Base-by-base conservation (phyloP, 1,140 invertebrate genomes). In the Heterodera carotae region DNA sequence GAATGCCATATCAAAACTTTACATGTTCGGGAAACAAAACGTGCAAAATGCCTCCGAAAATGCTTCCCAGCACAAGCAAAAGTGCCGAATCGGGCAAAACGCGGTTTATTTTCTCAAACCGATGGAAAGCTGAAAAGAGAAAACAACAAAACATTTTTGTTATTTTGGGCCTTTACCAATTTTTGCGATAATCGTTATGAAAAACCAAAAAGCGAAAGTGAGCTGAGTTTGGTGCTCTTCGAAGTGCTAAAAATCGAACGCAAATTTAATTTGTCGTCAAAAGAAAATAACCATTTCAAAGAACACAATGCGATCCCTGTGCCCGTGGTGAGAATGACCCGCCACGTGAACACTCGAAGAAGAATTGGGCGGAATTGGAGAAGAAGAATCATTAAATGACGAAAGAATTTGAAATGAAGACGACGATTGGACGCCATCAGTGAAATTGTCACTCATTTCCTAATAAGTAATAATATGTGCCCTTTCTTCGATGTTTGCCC, bases 41-140 rank as follows among this genome's bases (percentile, higher is more conserved):
- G 60, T 84, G 79, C 31, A 84, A 62, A 59, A 85, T 81, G 22
- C 74, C 80, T 7, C 84, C 84, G 67, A 86, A 86, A 71, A 79
- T 34, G 22, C 85, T 76, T 6, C 84, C 84, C n/a, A 84, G 53
- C 6, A 86, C 78, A 36, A 85, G 81, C 8, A 85, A 75, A 64
- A 86, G 56, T 5, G 84, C 84, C 34, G 83, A 85, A 68, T 85
- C 84, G 2, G 84, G 84, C 18, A 79, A 39, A 31, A 79, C 75
- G 77, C 80, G 89, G 88, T 93, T 94, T 80, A 79, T 64, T 15
- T 48, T 71, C 64, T 79, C 78, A 31, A 79, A 34, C 7, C 78
- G 78, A 53, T 79, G 78, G 34, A 79, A 79, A 39, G 78, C 78
- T 79, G 62, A 70, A 56, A 77, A n/a, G 80, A 25, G 22, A 29